These are phyloP conservation scores for Tholera decimalis DNA, from an alignment of 2,888 invertebrate genomes.

Conservation along the genomic window DNA sequence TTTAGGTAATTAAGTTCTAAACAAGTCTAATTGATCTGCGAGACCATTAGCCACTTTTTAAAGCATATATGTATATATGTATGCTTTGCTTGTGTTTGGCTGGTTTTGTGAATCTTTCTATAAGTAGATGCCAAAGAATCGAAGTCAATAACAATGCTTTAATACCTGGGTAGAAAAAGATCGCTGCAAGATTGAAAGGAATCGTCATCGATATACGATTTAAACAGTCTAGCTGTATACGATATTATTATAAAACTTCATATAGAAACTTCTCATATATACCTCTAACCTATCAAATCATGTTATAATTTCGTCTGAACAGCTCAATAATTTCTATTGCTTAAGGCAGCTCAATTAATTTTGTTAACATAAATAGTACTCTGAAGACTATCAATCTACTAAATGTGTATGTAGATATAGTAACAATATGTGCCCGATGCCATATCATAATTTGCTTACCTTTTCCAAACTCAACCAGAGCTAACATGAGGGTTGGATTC, in stretches of 20 bases:
- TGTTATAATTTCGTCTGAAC: constrained; percentile 5
- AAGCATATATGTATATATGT: no score
- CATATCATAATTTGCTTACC: not conserved
- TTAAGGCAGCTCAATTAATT: constrained; percentile 16
- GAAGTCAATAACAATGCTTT: not conserved
- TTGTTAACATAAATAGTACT: constrained; percentile 17
- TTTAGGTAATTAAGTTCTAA: no score
- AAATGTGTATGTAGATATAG: not conserved
- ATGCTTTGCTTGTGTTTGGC: no score
- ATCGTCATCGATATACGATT: not conserved
- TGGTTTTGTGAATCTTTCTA: no score
- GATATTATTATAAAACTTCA: no score
- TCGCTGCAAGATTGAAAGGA: constrained; percentile 4
- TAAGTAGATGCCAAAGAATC: no score
- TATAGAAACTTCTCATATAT: constrained; percentile 4
- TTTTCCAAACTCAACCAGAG: no score
- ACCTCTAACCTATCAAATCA: constrained; percentile 7
- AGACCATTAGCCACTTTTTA: no score
- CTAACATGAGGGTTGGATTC: no score
- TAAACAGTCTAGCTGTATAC: no score
- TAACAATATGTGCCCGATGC: not conserved
- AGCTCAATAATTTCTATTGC: constrained; percentile 33
- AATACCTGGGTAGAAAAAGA: not conserved
- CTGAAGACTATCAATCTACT: not conserved
- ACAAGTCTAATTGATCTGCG: no score